Base-by-base conservation (phyloP, 35 echinoderm and acorn worm genomes). In the Strongylocentrotus purpuratus region DNA sequence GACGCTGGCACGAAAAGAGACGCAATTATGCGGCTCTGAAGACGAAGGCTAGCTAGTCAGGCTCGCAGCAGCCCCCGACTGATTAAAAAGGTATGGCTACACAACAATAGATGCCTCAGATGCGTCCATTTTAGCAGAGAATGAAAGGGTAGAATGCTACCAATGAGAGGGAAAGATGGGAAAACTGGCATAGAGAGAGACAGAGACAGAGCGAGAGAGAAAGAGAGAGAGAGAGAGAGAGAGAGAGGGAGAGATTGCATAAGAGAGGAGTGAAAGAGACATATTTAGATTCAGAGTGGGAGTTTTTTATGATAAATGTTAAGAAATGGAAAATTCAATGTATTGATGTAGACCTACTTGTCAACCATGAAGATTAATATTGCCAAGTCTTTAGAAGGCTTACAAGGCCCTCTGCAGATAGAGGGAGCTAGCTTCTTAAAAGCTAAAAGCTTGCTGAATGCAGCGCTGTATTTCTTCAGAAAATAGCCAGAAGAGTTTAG, bases 41-140 rank as follows among this genome's bases (percentile, higher is more conserved):
- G 65, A 78, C 65, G 61, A 70, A 70, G 61, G 18, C 61, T 70
- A 70, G 18, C 61, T 70, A 70, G 61, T 28, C 61, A 70, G 5
- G 61, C 61, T 70, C 25, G 65, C 65, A 78, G 61, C n/a, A 41
- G 35, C 35, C 35, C 65, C 65, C 25, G 20, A 28, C 65, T 78
- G 65, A 78, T 78, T 78, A 78, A 78, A 78, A 78, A 78, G 65
- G 65, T 78, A 78, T 78, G 65, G 65, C 65, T 78, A 78, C 28
- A 28, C 65, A 78, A 78, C 65, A 78, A 78, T 78, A 78, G 65
- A 8, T 78, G 65, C 65, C 28, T 78, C 7, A 18, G 65, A 78
- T 78, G 65, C 65, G 20, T 78, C 65, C 65, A 28, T 78, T 78
- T 78, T 78, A 78, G 7, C 18, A 78, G 65, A 78, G 65, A 78